A percentile compares a stretch with the other conserved stretches of the same genome.
Evolutionary conservation across 2,797 vertebrate genomes (phyloP).

Genomic region (Myioborus miniatus): DNA sequence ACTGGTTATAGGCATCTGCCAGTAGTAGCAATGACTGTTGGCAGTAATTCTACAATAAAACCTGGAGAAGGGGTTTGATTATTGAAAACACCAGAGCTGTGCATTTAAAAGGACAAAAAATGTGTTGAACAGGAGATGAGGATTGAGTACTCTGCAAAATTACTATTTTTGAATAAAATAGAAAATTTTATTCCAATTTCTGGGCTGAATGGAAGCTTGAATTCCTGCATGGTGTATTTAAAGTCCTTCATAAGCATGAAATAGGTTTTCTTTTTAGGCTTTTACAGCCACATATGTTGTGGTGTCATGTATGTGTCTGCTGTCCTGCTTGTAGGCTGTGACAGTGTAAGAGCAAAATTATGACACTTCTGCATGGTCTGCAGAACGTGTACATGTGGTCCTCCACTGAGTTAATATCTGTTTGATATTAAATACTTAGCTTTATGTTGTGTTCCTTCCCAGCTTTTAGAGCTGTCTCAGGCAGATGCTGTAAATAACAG

Average conservation of each 20-base stretch:
- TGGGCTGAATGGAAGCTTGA: not conserved
- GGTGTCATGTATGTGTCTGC: not conserved
- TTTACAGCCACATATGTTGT: not conserved
- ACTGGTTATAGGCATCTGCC: not conserved
- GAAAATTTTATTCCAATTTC: not conserved
- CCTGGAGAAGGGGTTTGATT: not conserved
- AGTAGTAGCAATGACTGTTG: not conserved
- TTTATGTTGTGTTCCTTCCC: not conserved
- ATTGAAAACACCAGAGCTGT: not conserved
- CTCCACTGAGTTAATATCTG: not conserved
- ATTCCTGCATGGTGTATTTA: not conserved
- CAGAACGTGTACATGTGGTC: accelerated
- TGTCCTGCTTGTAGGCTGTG: not conserved
- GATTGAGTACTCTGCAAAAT: not conserved
- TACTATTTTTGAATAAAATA: not conserved
- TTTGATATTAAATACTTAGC: not conserved
- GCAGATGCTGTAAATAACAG: not conserved
- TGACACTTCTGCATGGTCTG: not conserved
- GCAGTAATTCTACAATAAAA: not conserved
- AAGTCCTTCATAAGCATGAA: not conserved
- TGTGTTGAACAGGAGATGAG: not conserved
- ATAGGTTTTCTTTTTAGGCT: not conserved
- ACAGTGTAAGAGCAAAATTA: not conserved
- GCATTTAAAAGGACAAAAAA: not conserved
- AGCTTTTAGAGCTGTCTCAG: not conserved